Evolutionary conservation across 37 sponge, comb jelly and placozoan species (phyloP), one percentile per base, ranked within the genome.

Genomic region (Ianthella basta): DNA sequence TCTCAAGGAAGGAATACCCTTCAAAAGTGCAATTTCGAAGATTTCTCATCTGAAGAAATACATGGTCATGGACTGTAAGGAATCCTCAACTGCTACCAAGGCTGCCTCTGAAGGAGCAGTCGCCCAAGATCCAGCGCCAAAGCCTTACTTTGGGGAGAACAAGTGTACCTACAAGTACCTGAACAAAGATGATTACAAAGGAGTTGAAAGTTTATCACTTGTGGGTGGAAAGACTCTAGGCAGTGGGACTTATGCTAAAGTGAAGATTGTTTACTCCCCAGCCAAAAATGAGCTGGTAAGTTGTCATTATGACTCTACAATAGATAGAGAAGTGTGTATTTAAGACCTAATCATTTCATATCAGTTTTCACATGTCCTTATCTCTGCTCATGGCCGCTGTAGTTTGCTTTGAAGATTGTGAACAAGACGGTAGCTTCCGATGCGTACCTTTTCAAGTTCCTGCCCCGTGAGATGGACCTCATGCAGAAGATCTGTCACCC

Each of bases 321-420:
- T n/a, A n/a, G n/a, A n/a, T n/a, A n/a, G n/a, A n/a, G n/a, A n/a
- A n/a, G n/a, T n/a, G 32, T 65, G 32, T 2, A 23, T 32, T 5
- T 63, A 29, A 27, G 0, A 2, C 37, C 63, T n/a, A 32, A n/a
- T n/a, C n/a, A n/a, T n/a, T n/a, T n/a, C n/a, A n/a, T n/a, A n/a
- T n/a, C n/a, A 19, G 18, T 81, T 70, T n/a, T 20, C 37, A 60
- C 61, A 36, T 75, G 0, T 74, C 29, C 24, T 44, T 84, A 27
- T 80, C 29, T n/a, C 8, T 44, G 50, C 50, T 10, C 50, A 44
- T 8, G 4, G 69, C 69, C n/a, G 64, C 21, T 75, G n/a, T 70
- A 97, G 97, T 85, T 97, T 44, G 97, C 97, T 10, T 77, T 94
- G 37, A 97, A 97, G 83, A 92, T 91, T 36, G 85, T 97, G 24